phyloP scores from a whole-genome alignment of 2,888 invertebrate species.

The Aleiodes leptofemur region DNA sequence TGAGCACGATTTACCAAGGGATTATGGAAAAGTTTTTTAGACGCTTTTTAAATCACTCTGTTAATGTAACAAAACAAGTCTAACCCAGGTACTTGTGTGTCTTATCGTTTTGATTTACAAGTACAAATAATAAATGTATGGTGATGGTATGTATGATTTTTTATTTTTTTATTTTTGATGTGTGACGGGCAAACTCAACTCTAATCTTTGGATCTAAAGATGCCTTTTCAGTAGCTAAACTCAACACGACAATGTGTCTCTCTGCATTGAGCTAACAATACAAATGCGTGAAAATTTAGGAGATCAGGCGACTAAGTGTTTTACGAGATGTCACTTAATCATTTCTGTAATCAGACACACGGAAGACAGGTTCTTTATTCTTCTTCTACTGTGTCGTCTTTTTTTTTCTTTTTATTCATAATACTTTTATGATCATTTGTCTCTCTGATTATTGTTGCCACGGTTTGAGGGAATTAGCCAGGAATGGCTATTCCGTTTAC shows the following conservation, averaged over 20 bases:
- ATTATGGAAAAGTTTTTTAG: conserved; percentile 70
- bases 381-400: not conserved
- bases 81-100: conserved; percentile 18
- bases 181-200: no score
- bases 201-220: no score
- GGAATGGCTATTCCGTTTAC: conserved; percentile 24
- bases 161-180: no score
- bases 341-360: not conserved
- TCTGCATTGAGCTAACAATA: no score
- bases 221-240: no score
- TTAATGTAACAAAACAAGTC: no score
- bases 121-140: conserved; percentile 65
- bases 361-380: not conserved
- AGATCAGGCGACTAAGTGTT: not conserved
- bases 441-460: no score
- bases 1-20: conserved; percentile 47
- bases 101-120: conserved; percentile 73
- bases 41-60: conserved; percentile 36
- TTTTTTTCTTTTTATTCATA: no score
- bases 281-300: no score
- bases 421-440: no score
- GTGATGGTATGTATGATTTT: no score
- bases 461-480: not conserved
- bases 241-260: no score
- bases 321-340: conserved; percentile 17